Evolutionary conservation across 30 jellyfish, hydroid and myxozoan genomes (phyloP), one percentile per base, ranked within the genome.

Genomic region (Clytia hemisphaerica): DNA sequence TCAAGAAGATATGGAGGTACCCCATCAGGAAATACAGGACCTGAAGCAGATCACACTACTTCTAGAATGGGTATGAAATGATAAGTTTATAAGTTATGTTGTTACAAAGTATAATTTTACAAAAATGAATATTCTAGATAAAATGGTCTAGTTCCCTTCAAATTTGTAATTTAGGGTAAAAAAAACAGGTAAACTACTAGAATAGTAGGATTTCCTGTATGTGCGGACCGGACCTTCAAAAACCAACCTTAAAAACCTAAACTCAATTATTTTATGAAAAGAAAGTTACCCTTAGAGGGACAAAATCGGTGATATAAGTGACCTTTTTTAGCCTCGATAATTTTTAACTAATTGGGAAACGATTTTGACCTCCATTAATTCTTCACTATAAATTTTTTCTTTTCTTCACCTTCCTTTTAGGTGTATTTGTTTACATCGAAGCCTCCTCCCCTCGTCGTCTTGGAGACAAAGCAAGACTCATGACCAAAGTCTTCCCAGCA

Each of bases 31-130:
- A 47, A 54, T 26, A 85, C 96, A 7, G 96, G 96, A 19, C 96
- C 96, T 16, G 94, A 71, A 6, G 71, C 76, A 10, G 96, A 85
- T 67, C 91, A 72, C 21, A 85, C 94, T 12, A 85, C 96, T 14
- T 80, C 92, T 19, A 71, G 96, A 79, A 38, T 85, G 82, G 96
- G 96, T 85, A 85, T 12, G 61, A 5, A 4, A 15, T n/a, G n/a
- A n/a, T n/a, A n/a, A n/a, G 4, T 9, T 31, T 18, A 10, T 66
- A 2, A 10, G 3, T 66, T 4, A 7, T 66, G 10, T 2, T 2
- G 12, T 2, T 4, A 33, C 54, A 53, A 33, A 27, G 30, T n/a
- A 35, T 16, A 25, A 24, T 60, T 60, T 21, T 16, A 34, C 37
- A 32, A 32, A 21, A 30, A 32, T 60, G 65, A 15, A 6, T 10